Base-by-base conservation (phyloP, 2,888 invertebrate genomes). In the Meghimatium bilineatum region DNA sequence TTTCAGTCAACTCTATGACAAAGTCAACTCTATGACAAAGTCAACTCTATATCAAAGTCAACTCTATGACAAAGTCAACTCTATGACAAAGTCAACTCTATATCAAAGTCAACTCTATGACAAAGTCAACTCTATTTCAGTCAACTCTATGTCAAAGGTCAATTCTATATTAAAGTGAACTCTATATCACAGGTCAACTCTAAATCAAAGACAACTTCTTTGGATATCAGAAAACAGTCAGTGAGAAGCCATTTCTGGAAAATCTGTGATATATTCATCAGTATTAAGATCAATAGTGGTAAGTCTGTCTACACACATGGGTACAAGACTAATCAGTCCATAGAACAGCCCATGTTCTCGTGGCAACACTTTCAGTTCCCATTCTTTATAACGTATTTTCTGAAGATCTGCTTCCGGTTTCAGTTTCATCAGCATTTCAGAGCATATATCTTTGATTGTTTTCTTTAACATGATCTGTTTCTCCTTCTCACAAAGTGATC, bases 241-340 rank as follows among this genome's bases (percentile, higher is more conserved):
- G 6, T 52, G 52, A 5, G 32, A 17, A 44, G 83, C 80, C 44
- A 83, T 69, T 36, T 84, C 85, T 5, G 89, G 88, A 79, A 87
- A 91, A 20, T 87, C 89, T 26, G 87, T 86, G 29, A 90, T 86
- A 81, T 91, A 92, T 44, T 91, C 91, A 69, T 92, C 92, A 36
- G 90, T 85, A 32, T 83, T 84, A 49, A 89, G 88, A 75, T 91
- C 91, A 36, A 91, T 89, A 52, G 91, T 91, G 12, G 89, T 83
- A 1, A 90, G 85, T 29, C 86, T 86, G 67, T 90, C 90, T 8
- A 90, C 80, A 2, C 88, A 88, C 20, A 91, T 84, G 0, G 91
- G 91, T 10, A 92, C 85, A 0, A 91, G 83, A 79, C 90, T 89
- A 8, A 92, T 85, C 1, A 91, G 85, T 12, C 92, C 92, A 26